Conservation (phyloP, 2,113 vertebrate genomes). For the Raphicerus campestris region DNA sequence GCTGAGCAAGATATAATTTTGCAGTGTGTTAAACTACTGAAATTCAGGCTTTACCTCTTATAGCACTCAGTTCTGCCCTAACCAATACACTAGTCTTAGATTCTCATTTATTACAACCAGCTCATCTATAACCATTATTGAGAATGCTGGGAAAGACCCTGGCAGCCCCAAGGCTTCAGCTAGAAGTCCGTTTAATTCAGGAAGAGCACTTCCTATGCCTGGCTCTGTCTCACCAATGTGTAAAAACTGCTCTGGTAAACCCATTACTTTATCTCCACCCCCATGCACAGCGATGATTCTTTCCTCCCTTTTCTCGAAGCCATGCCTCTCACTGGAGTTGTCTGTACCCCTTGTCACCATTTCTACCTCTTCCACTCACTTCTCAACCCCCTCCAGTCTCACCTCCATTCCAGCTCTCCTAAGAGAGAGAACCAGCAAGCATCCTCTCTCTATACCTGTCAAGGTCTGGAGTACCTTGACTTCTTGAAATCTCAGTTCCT, state of each 20-base stretch:
- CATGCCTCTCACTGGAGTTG: background rate
- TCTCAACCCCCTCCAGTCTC: background rate
- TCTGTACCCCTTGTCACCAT: background rate
- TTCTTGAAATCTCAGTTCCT: background rate
- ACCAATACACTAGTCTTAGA: background rate
- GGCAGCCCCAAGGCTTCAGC: background rate
- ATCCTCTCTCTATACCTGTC: background rate
- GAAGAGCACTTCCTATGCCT: background rate
- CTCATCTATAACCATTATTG: background rate
- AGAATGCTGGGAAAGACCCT: background rate
- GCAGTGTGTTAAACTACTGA: background rate
- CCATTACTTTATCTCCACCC: no score
- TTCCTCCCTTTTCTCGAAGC: background rate
- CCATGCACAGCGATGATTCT: rapidly evolving
- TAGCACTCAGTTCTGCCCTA: rapidly evolving
- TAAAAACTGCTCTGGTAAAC: background rate
- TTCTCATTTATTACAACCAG: background rate
- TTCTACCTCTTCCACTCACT: background rate
- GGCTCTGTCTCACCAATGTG: background rate
- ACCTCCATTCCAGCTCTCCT: background rate
- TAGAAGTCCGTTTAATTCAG: background rate
- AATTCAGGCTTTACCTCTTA: background rate
- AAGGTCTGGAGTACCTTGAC: background rate
- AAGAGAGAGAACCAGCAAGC: background rate
- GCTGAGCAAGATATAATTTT: background rate